These are phyloP conservation scores for Cephalophus harveyi DNA, from an alignment of 2,113 vertebrate genomes.

Conservation along the genomic window DNA sequence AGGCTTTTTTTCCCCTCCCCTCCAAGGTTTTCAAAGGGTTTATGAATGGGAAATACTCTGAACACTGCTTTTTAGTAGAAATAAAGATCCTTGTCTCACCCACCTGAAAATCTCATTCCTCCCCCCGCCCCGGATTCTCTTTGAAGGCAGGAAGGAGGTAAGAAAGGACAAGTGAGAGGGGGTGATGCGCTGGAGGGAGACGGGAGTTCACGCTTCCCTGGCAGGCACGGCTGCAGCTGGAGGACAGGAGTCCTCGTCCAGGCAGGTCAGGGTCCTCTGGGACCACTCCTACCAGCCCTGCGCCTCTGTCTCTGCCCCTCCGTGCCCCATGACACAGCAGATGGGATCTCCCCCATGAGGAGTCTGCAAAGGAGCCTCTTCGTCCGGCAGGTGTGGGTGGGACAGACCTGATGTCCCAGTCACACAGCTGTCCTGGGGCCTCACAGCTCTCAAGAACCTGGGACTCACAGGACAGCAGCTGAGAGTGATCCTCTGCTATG, in stretches of 20 bases:
- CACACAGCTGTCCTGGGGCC: background rate
- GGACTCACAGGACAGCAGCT: background rate
- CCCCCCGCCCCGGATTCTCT: conserved; percentile 25
- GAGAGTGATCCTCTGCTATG: background rate
- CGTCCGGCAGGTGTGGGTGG: background rate
- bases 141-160: conserved; percentile 40
- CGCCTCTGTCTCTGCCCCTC: background rate
- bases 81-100: conserved; percentile 68
- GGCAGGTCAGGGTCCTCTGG: background rate
- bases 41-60: conserved; percentile 74
- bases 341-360: background rate
- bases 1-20: background rate
- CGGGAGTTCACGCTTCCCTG: background rate
- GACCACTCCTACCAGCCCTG: too few relatives aligned
- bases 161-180: conserved; percentile 1
- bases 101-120: conserved; percentile 52
- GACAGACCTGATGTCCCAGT: background rate
- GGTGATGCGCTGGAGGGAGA: background rate
- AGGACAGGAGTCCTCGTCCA: background rate
- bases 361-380: too few relatives aligned
- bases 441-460: background rate
- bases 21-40: conserved; percentile 68
- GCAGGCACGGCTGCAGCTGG: background rate
- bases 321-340: background rate
- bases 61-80: conserved; percentile 56